Percentiles rank a stretch among this genome's conserved stretches.
These are phyloP conservation scores for Sander lucioperca DNA, from an alignment of 2,113 vertebrate species.

Conservation along the genomic window DNA sequence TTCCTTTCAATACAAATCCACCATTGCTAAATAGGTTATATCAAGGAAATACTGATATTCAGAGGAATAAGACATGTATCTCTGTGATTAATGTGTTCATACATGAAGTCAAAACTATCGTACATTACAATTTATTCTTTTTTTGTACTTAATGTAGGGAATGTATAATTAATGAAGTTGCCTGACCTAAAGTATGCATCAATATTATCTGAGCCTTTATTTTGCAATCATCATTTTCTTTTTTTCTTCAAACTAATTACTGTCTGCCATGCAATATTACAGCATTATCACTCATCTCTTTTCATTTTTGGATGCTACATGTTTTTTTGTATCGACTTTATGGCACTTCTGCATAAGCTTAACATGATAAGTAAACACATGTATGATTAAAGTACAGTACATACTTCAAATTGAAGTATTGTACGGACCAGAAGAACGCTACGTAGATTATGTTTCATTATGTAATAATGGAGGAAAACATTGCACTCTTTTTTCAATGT, in stretches of 20 bases:
- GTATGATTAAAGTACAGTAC: background rate
- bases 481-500: background rate
- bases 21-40: background rate
- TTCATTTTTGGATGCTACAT: background rate
- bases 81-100: background rate
- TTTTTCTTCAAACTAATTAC: background rate
- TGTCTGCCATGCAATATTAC: conserved; percentile 3
- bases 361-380: background rate
- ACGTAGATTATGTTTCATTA: background rate
- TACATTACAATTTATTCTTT: conserved; percentile 18
- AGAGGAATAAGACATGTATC: background rate
- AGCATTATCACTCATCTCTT: background rate
- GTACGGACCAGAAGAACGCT: background rate
- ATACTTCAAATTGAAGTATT: background rate
- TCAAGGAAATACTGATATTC: conserved; percentile 19
- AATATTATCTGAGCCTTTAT: background rate
- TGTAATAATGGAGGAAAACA: background rate
- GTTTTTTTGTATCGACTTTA: background rate
- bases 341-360: background rate
- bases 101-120: conserved; percentile 3
- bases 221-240: background rate
- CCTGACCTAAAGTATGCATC: background rate
- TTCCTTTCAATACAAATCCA: background rate
- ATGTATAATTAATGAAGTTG: background rate
- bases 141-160: background rate